phyloP scores from a whole-genome alignment of 2,797 vertebrate genomes.

The Amblyopsis hoosieri region DNA sequence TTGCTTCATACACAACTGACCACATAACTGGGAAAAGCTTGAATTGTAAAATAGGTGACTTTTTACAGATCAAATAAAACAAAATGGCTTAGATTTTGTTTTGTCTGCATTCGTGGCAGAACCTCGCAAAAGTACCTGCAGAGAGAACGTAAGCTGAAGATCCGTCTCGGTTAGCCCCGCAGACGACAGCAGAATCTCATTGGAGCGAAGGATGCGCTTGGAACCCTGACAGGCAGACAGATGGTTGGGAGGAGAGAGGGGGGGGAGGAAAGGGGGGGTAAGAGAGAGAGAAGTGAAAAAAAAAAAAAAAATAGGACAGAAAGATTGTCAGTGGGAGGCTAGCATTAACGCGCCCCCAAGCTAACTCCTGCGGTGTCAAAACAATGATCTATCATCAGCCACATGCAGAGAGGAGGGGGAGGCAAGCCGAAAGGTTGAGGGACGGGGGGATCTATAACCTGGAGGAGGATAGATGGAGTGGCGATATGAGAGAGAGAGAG shows the following conservation, averaged over 20 bases:
- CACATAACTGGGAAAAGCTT: no score
- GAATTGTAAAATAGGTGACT: no score
- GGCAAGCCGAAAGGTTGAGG: constrained; percentile 15
- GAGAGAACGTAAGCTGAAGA: constrained; percentile 89
- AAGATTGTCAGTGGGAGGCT: constrained; percentile 3
- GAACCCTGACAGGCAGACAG: constrained; percentile 77
- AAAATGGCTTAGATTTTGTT: no score
- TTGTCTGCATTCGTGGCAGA: no score
- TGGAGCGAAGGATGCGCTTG: constrained; percentile 90
- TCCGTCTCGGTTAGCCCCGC: constrained; percentile 88
- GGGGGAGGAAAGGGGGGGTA: constrained; percentile 22
- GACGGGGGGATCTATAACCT: neutral
- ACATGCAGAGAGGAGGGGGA: constrained; percentile 20
- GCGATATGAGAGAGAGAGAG: neutral
- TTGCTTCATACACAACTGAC: no score
- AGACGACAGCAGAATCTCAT: constrained; percentile 87
- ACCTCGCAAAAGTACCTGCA: constrained; percentile 79
- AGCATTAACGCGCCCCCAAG: constrained; percentile 2
- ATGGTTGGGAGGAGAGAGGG: no score
- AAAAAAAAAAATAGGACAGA: neutral
- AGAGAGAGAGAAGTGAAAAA: constrained; percentile 3
- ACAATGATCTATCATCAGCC: constrained; percentile 44
- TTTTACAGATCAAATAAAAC: no score
- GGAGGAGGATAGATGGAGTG: neutral
- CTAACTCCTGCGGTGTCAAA: constrained; percentile 24